These are phyloP conservation scores for Psittacula derbiana DNA, from an alignment of 2,797 vertebrate genomes.

Conservation along the genomic window DNA sequence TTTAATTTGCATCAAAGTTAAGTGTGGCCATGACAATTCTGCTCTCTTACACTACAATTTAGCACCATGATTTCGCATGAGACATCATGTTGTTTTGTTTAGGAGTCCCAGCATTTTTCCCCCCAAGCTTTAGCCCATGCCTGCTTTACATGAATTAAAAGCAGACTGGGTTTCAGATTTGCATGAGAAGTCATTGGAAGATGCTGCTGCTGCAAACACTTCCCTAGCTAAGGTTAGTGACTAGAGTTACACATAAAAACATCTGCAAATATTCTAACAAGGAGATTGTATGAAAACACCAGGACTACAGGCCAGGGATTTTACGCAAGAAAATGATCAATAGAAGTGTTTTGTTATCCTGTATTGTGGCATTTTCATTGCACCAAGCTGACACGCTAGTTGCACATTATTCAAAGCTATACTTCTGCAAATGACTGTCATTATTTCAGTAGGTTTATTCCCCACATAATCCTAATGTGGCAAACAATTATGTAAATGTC, in stretches of 20 bases:
- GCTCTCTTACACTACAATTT: background rate
- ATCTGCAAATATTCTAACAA: background rate
- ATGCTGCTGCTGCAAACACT: background rate
- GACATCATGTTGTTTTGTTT: background rate
- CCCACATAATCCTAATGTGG: background rate
- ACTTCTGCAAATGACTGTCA: background rate
- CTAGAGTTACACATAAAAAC: background rate
- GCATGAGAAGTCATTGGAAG: background rate
- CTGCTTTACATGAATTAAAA: constrained; percentile 1
- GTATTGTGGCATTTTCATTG: background rate
- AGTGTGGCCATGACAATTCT: background rate
- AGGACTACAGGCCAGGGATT: background rate
- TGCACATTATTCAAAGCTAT: background rate
- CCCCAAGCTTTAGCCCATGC: background rate
- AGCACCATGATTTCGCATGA: background rate
- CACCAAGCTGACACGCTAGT: background rate
- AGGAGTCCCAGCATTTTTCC: background rate
- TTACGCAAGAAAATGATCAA: background rate
- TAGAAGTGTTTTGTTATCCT: background rate
- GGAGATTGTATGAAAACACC: background rate
- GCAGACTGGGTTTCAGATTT: background rate
- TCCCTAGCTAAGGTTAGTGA: background rate
- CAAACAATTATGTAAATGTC: constrained; percentile 7
- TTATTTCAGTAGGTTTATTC: background rate
- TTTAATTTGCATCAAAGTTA: background rate